Conservation (phyloP, 2,113 vertebrate species). For the Herpetotheres cachinnans region DNA sequence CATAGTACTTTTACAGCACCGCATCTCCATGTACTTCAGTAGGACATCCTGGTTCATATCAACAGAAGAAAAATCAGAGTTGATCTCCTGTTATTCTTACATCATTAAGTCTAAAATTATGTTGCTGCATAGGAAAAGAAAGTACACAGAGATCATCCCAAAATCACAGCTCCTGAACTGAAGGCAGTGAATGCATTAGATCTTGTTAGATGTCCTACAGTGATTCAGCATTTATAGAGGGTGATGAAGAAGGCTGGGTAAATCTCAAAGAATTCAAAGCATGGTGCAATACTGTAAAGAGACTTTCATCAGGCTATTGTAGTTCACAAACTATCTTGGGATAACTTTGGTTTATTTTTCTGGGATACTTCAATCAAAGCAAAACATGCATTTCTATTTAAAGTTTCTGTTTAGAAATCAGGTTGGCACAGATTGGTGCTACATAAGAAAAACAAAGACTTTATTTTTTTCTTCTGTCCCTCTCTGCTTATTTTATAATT, state of each 20-base stretch:
- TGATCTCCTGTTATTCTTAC: not conserved
- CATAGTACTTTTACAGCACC: not conserved
- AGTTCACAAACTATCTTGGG: slow-evolving; percentile 14
- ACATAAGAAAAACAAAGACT: slow-evolving; percentile 8
- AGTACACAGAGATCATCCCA: not conserved
- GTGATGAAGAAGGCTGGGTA: not conserved
- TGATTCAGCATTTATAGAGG: slow-evolving; percentile 28
- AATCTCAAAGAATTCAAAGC: slow-evolving; percentile 34
- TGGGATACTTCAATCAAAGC: slow-evolving; percentile 16
- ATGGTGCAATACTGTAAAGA: not conserved
- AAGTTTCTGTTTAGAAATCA: slow-evolving; percentile 23
- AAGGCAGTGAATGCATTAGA: not conserved
- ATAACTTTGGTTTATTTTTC: slow-evolving; percentile 32
- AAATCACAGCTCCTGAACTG: not conserved
- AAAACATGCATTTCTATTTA: slow-evolving; percentile 30
- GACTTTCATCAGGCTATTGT: not conserved
- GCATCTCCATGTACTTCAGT: not conserved
- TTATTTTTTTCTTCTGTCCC: not conserved
- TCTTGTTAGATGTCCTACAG: not conserved
- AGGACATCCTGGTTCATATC: not conserved
- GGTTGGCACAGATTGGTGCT: not conserved
- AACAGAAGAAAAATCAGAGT: not conserved
- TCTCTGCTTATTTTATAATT: slow-evolving; percentile 15
- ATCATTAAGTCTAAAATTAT: not conserved
- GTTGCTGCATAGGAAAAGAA: not conserved